Percentiles rank a stretch among this genome's conserved stretches.
Evolutionary conservation across 2,888 invertebrate genomes (phyloP).

Genomic region (Hyposoter didymator): DNA sequence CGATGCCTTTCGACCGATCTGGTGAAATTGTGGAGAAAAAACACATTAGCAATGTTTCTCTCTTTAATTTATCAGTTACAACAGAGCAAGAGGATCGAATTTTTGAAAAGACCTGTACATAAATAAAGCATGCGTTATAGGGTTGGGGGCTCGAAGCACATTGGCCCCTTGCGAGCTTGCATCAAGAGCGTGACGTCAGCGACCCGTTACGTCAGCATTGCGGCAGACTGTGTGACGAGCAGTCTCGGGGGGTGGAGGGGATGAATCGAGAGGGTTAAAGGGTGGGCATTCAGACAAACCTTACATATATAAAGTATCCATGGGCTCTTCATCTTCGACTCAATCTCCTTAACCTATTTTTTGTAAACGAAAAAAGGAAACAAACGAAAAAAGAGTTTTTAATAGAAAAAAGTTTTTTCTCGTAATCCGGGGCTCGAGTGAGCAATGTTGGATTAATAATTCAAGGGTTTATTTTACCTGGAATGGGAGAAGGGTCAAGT

Average conservation of each 20-base stretch:
- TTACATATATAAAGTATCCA: constrained; percentile 6
- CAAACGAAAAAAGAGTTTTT: background rate
- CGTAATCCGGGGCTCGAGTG: background rate
- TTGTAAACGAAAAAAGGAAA: background rate
- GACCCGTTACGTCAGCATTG: constrained; percentile 77
- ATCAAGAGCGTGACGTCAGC: constrained; percentile 75
- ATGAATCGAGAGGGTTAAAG: constrained; percentile 25
- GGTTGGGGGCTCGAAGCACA: constrained; percentile 66
- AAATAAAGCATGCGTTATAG: constrained; percentile 1
- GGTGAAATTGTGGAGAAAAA: background rate
- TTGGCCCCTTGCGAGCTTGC: constrained; percentile 62
- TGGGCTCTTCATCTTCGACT: background rate
- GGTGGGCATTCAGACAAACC: constrained; percentile 42
- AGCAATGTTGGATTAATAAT: background rate
- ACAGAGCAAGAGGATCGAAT: background rate
- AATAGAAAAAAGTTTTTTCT: background rate
- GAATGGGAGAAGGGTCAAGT: background rate
- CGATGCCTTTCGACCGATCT: background rate
- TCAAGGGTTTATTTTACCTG: background rate
- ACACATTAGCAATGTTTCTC: too few species aligned
- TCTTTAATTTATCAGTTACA: too few species aligned
- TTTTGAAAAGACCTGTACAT: background rate
- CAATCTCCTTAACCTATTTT: background rate
- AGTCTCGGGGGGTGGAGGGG: constrained; percentile 41
- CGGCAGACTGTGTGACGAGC: constrained; percentile 73